Base-by-base conservation (phyloP, 2,113 vertebrate genomes). In the Erinaceus europaeus region DNA sequence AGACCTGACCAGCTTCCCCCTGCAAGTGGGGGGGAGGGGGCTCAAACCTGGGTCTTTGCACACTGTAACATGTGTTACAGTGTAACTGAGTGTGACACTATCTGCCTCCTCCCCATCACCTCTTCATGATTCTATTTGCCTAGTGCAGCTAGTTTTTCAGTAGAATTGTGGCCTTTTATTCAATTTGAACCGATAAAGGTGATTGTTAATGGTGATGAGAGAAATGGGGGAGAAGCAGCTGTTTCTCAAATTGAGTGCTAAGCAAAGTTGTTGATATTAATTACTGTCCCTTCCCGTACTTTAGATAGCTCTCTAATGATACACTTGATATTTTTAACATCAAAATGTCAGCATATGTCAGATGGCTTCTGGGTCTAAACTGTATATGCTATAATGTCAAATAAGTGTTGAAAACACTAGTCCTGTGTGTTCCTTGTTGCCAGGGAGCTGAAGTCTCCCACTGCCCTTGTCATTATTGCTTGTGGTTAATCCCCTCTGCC, bases 241-340 rank as follows among this genome's bases (percentile, higher is more conserved):
- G 90, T 76, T 90, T 69, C 59, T 90, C 62, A 76, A 90, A 77
- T 38, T 62, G 13, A 40, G 62, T 42, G 20, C 73, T 94, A 89
- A 84, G 42, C 20, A 86, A 78, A 90, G 84, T 50, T 91, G 73
- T 89, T 77, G 59, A 77, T 84, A 81, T 83, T 76, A 74, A 65
- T 94, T 69, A 68, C 40, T 53, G 14, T 48, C 5, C 32, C 53
- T 79, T 69, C 65, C 27, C 23, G 14, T 46, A 34, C 25, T 86
- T 89, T 4, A 48, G 62, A 57, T 1, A 85, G 36, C 11, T 86
- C 61, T 84, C 46, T 76, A 83, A 65, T 59, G 67, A 80, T 42
- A 57, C 12, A 53, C 46, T 72, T 75, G 84, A 42, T 85, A 73
- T 34, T 23, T 79, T 76, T 86, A 62, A 62, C 34, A 59, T 62